Base-by-base conservation (phyloP, 2,888 invertebrate species). In the Drosophila neutralis region DNA sequence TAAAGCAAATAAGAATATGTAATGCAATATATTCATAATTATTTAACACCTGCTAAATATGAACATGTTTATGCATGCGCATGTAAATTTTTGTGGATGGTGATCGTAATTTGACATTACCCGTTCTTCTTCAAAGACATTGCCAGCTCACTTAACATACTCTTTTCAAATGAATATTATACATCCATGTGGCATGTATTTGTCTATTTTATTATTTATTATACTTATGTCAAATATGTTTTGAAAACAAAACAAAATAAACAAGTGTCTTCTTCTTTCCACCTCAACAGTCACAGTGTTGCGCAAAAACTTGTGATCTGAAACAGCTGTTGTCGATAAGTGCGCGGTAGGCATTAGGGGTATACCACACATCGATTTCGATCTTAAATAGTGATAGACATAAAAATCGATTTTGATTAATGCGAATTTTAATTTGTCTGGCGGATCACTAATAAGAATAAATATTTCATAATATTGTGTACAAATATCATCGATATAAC, bases 41-140 rank as follows among this genome's bases (percentile, higher is more conserved):
- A 35, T 33, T 24, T 15, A n/a, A 31, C 66, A 56, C 18, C n/a
- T 35, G 5, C 33, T 24, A 24, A n/a, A 29, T 38, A 27, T 24
- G 1, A 38, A 3, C 21, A 70, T 31, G 35, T 5, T 21, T 10
- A 29, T 45, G 33, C 49, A 24, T 24, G 27, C 11, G 53, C n/a
- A 13, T 13, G 24, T 0, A 6, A 54, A 27, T 18, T 27, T 18
- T 8, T n/a, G 8, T 38, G 13, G 7, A 11, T 27, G 35, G 15
- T 6, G 59, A 38, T 18, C 21, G 11, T 21, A 1, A 11, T 6
- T 45, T 45, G 15, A 38, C 11, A 31, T 36, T 84, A 88, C 88
- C 88, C 78, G 51, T 80, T 68, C 67, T 76, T 84, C 27, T 84
- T 75, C 74, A 77, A 82, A 33, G 88, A 78, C 88, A 88, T 88